Evolutionary conservation across 2,888 invertebrate genomes (phyloP).

Genomic region (Lasioglossum pauxillum): DNA sequence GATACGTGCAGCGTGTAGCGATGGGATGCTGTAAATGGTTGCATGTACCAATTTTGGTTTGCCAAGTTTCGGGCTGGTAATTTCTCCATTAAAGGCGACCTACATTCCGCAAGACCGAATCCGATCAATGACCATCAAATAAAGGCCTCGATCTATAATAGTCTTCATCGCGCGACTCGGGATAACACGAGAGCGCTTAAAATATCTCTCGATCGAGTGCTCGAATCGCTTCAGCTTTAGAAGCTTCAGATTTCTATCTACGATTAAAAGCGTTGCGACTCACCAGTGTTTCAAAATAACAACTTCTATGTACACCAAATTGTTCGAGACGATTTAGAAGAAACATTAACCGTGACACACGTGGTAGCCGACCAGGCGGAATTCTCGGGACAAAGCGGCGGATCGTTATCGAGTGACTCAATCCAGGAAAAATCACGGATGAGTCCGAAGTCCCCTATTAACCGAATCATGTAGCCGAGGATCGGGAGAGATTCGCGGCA

Average conservation of each 20-base stretch:
- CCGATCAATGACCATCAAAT: constrained; percentile 3
- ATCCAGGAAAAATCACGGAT: constrained; percentile 48
- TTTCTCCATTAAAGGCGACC: constrained; percentile 10
- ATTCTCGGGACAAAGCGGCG: constrained; percentile 4
- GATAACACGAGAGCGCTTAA: not conserved
- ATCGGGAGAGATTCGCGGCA: constrained; percentile 40
- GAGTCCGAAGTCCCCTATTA: constrained; percentile 7
- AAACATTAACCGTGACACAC: no score
- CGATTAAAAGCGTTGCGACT: no score
- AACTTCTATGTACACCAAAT: no score
- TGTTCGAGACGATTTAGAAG: no score
- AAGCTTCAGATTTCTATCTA: no score
- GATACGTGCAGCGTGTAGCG: not conserved
- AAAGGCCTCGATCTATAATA: not conserved
- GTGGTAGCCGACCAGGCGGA: not conserved
- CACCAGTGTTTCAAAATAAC: no score
- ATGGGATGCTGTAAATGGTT: not conserved
- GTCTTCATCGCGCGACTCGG: not conserved
- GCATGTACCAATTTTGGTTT: constrained; percentile 9
- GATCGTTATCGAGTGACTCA: constrained; percentile 35
- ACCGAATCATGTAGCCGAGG: constrained; percentile 28
- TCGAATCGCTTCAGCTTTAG: no score
- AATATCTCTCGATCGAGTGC: not conserved
- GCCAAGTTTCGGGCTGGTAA: not conserved
- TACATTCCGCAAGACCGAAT: not conserved